Evolutionary conservation across 1,140 invertebrate genomes (phyloP), one percentile per base, ranked within the genome.

Genomic region (Saccostrea echinata): DNA sequence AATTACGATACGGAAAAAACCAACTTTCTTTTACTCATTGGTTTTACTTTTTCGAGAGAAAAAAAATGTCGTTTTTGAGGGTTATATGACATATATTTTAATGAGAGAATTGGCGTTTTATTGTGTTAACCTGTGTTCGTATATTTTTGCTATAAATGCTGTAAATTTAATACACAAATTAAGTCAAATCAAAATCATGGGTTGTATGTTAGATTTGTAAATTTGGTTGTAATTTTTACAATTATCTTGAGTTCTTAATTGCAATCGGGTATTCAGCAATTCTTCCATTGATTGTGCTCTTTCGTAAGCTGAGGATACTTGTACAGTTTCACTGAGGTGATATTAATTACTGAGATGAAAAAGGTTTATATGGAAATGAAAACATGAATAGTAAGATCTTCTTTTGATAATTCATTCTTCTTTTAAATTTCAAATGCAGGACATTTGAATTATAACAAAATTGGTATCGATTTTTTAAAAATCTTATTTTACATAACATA

Each of bases 111-210:
- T 27, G 27, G 27, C 9, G 27, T 76, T 6, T 12, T 76, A 76
- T 76, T 76, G 68, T 76, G 68, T 76, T 33, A 30, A 76, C 3
- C 16, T 76, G 68, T 30, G 21, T 76, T 76, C 27, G 68, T 76
- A 30, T 76, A 76, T 76, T 76, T 76, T 27, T 33, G 68, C 68
- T 76, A 76, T 27, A 27, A 76, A 76, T 76, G 68, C 68, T 76
- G 68, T 76, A 76, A 76, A 76, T 30, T 30, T 76, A 3, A 27
- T 76, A 33, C 64, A 30, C 18, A 61, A 61, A 16, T 76, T 16
- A 30, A 30, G 27, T 33, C 11, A 76, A 76, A 76, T 76, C 68
- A 76, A 76, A 76, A 76, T 30, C 27, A 33, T 27, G 16, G 64
- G 30, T 30, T 27, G 27, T 27, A 16, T 76, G 12, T 76, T 76